Conservation (phyloP, 92 coral and sea anemone species). For the Zoanthus gigantus region DNA sequence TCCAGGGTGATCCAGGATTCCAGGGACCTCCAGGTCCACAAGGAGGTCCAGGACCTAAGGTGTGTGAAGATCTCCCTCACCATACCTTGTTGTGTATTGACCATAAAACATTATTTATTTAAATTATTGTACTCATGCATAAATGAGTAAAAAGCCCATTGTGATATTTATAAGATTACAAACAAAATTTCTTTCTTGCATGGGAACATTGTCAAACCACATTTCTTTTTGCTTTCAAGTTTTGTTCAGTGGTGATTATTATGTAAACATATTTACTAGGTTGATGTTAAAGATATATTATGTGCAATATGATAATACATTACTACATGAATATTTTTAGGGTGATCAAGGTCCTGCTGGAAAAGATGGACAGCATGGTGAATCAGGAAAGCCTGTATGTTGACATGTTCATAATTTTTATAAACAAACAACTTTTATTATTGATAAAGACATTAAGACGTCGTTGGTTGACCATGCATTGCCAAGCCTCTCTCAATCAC, state of each 20-base stretch:
- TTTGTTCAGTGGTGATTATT: too few relatives aligned
- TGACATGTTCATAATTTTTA: not conserved
- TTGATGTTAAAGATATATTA: not conserved
- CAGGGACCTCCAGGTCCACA: conserved; percentile 8
- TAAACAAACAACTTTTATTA: not conserved
- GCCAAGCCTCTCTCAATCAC: too few relatives aligned
- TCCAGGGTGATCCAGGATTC: not conserved
- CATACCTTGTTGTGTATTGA: not conserved
- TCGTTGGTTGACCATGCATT: too few relatives aligned
- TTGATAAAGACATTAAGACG: too few relatives aligned
- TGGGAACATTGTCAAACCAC: too few relatives aligned
- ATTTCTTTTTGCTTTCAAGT: too few relatives aligned
- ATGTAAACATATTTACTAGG: too few relatives aligned
- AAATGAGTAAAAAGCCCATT: too few relatives aligned
- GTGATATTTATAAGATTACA: too few relatives aligned
- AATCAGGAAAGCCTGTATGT: not conserved
- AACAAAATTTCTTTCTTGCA: too few relatives aligned
- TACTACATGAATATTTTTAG: not conserved
- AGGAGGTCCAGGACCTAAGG: not conserved
- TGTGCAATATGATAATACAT: not conserved
- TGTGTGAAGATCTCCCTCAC: not conserved
- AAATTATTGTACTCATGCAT: not conserved
- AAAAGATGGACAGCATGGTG: conserved; percentile 17
- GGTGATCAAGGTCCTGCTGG: conserved; percentile 4
- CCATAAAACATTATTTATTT: not conserved